A percentile compares a stretch with the other conserved stretches of the same genome.
Conservation (phyloP, 2,888 invertebrate species). For the Strigamia transsilvanica region DNA sequence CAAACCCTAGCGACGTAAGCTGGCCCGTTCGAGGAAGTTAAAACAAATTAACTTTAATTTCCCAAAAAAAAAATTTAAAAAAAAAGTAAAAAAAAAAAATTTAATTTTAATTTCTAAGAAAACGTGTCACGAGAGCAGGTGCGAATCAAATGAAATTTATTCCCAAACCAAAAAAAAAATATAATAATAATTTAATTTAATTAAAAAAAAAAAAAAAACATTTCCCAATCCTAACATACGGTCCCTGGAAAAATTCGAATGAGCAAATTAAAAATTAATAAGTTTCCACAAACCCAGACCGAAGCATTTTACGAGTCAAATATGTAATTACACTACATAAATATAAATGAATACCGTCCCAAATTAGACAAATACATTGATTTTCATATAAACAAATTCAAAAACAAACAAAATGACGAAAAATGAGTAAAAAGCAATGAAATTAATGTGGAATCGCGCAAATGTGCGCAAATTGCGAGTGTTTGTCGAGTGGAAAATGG, state of each 20-base stretch:
- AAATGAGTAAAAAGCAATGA: background rate
- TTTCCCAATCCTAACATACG: background rate
- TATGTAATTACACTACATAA: conserved; percentile 31
- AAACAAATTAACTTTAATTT: too few relatives aligned
- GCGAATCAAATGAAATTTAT: background rate
- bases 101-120: too few relatives aligned
- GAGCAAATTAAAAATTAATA: background rate
- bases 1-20: too few relatives aligned
- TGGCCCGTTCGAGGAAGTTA: too few relatives aligned
- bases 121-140: background rate
- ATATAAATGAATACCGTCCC: background rate
- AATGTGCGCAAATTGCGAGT: background rate
- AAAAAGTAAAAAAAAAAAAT: too few relatives aligned
- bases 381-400: background rate
- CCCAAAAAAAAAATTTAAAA: too few relatives aligned
- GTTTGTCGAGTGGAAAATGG: background rate
- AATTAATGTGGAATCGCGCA: background rate
- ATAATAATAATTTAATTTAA: too few relatives aligned
- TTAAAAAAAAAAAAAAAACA: background rate
- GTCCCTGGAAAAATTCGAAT: background rate
- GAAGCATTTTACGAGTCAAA: background rate
- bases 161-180: too few relatives aligned
- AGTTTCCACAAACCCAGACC: background rate
- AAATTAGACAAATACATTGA: background rate
- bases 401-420: background rate